Evolutionary conservation across 2,888 invertebrate species (phyloP), one percentile per base, ranked within the genome.

Genomic region (Molorchus minor): DNA sequence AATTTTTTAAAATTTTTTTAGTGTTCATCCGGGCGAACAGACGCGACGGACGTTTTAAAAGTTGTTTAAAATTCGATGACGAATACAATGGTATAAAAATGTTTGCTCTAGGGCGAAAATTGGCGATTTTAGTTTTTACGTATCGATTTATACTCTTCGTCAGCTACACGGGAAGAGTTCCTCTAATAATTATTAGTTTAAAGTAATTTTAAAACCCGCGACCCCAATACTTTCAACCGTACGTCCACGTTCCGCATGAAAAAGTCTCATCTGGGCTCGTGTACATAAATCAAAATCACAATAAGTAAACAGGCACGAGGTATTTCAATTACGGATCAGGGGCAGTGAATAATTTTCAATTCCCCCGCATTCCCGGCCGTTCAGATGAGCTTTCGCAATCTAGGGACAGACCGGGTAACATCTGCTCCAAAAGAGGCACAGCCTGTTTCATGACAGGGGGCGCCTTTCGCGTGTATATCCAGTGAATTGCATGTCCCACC

Each of bases 321-420:
- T 75, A 76, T 76, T 76, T 75, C 75, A 76, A 75, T 76, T 75
- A 75, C 69, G 69, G 56, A 72, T 69, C 71, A 69, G 66, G 59
- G 63, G 68, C 73, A 73, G 73, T 73, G 75, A 74, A 74, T 75
- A 75, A 76, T 76, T 74, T 75, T 71, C 71, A 73, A 73, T 73
- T 71, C 71, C 70, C n/a, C 64, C 58, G 56, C 69, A 68, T 71
- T 72, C 71, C 69, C 65, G 65, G 45, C 55, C 67, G 66, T 58
- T 63, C 61, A 62, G 67, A 64, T 61, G 67, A 38, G 43, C 43
- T 43, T 43, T 43, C 25, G 25, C 21, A 12, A 13, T 21, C 21
- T 61, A 59, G 67, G 67, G 61, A 57, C 60, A 62, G 46, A 51
- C 56, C 61, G 70, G 68, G 73, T 65, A 76, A 71, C 75, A 76